phyloP scores from a whole-genome alignment of 92 coral and sea anemone species.

The Paramuricea clavata region DNA sequence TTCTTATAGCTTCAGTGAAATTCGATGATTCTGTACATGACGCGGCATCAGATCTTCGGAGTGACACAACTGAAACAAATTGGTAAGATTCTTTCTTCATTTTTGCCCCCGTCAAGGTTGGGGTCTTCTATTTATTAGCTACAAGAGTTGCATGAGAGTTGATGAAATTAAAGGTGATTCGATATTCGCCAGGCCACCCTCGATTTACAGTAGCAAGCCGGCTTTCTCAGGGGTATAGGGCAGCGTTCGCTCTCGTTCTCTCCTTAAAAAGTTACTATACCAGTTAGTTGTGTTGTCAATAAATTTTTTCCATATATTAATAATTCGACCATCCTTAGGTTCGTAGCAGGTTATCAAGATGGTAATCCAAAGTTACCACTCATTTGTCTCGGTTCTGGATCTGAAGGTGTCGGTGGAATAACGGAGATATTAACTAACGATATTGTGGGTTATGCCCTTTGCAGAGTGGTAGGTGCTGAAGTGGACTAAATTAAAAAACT shows the following conservation, averaged over 20 bases:
- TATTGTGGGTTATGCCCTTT: constrained; percentile 76
- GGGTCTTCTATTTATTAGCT: too few relatives aligned
- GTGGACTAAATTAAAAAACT: too few relatives aligned
- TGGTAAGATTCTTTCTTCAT: constrained; percentile 65
- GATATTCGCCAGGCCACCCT: too few relatives aligned
- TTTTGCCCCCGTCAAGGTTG: background rate
- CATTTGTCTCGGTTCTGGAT: constrained; percentile 78
- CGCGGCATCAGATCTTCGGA: constrained; percentile 91
- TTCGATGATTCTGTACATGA: constrained; percentile 74
- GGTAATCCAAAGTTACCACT: constrained; percentile 89
- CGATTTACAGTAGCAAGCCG: too few relatives aligned
- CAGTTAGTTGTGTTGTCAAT: too few relatives aligned
- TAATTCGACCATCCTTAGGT: constrained; percentile 72
- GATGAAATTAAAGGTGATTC: too few relatives aligned
- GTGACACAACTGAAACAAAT: constrained; percentile 74
- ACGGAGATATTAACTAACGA: constrained; percentile 61
- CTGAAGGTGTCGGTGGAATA: constrained; percentile 76
- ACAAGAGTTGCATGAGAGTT: too few relatives aligned
- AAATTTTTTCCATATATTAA: background rate
- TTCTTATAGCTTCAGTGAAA: constrained; percentile 72
- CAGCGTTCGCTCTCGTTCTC: too few relatives aligned
- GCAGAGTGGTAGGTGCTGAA: constrained; percentile 78
- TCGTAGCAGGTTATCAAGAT: constrained; percentile 85
- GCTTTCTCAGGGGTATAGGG: too few relatives aligned
- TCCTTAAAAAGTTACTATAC: too few relatives aligned